phyloP scores from a whole-genome alignment of 2,888 invertebrate species.

The Drosophila tripunctata region DNA sequence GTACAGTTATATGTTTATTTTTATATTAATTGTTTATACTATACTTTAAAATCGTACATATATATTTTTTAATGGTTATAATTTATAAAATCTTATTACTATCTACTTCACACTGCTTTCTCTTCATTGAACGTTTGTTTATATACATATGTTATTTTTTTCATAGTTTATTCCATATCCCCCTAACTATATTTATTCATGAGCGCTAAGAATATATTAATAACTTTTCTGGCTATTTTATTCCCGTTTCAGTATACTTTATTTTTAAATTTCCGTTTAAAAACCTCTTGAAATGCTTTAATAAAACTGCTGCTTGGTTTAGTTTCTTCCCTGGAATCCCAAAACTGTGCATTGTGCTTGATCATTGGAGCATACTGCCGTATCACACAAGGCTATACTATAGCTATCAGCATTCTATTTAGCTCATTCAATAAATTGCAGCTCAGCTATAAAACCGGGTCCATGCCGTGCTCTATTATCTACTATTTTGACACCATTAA shows the following conservation, averaged over 20 bases:
- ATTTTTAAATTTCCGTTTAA: not conserved
- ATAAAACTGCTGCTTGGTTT: not conserved
- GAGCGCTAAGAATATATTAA: no score
- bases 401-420: constrained; percentile 14
- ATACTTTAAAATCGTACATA: no score
- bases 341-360: constrained; percentile 15
- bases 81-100: no score
- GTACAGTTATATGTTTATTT: no score
- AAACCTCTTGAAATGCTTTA: not conserved
- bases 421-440: constrained; percentile 27
- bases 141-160: no score
- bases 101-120: no score
- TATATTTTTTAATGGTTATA: no score
- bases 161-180: no score
- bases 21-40: no score
- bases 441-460: constrained; percentile 7
- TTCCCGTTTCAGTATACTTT: not conserved
- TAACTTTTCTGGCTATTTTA: no score
- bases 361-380: constrained; percentile 23
- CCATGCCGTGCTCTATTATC: constrained; percentile 26
- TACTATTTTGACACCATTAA: constrained; percentile 70
- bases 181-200: no score
- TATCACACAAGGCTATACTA: constrained; percentile 14
- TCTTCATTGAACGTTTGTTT: no score
- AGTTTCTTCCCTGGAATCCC: not conserved